Conservation (phyloP, 2,113 vertebrate genomes). For the Phalacrocorax aristotelis region DNA sequence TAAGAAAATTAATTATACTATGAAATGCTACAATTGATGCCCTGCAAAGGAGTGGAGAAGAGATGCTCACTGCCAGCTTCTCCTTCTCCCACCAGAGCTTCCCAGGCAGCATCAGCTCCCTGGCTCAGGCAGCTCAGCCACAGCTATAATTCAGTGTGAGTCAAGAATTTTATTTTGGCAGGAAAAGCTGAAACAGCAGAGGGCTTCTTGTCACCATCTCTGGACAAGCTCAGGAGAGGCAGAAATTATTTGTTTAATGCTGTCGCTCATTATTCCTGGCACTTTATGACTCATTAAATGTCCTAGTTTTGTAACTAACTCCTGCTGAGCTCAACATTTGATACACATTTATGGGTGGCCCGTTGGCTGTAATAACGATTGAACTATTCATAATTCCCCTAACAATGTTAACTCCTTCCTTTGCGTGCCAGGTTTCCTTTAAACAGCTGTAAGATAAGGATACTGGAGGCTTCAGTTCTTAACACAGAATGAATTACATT, state of each 20-base stretch:
- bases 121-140: background rate
- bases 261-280: constrained; percentile 35
- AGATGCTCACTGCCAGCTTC: background rate
- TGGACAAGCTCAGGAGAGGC: constrained; percentile 31
- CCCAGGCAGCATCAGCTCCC: background rate
- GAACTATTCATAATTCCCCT: constrained; percentile 33
- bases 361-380: constrained; percentile 15
- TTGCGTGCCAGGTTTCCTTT: background rate
- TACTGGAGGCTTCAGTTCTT: background rate
- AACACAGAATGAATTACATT: background rate
- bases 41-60: background rate
- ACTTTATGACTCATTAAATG: constrained; percentile 55
- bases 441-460: background rate
- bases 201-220: background rate
- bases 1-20: background rate
- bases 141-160: background rate
- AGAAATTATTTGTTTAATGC: constrained; percentile 55
- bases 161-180: background rate
- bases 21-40: background rate
- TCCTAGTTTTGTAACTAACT: constrained; percentile 55
- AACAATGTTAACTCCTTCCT: constrained; percentile 31
- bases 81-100: background rate
- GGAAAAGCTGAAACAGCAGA: constrained; percentile 56
- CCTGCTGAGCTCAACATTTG: constrained; percentile 60
- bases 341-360: constrained; percentile 54